Base-by-base conservation (phyloP, 2,888 invertebrate species). In the Monoplex corrugatus region DNA sequence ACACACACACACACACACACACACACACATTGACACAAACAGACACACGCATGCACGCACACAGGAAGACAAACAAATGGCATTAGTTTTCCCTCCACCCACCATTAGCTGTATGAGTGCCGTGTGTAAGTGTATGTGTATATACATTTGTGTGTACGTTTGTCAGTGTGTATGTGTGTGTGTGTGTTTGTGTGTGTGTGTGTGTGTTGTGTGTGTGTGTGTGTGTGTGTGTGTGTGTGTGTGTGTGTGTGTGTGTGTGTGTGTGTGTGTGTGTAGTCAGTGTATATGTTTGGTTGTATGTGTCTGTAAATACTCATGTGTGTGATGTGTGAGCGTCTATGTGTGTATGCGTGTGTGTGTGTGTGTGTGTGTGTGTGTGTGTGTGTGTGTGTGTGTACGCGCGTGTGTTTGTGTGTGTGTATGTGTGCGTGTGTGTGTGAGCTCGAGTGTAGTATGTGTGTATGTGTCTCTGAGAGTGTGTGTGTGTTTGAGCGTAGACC, bases 221-320 rank as follows among this genome's bases (percentile, higher is more conserved):
- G n/a, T n/a, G n/a, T 75, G 28, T 75, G 28, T 75, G 28, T 75
- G 10, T 75, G 75, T 75, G 28, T 75, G 75, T 23, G 28, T 75
- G 75, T 75, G 28, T 75, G 75, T 75, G 2, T 75, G 75, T 75
- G 75, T 75, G 75, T 75, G 6, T 75, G 10, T 75, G 75, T 75
- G 10, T 75, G 75, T 75, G 10, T 75, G 75, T 75, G 10, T 75
- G 10, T 75, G 10, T 75, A n/a, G 10, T 75, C 2, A n/a, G 10
- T 75, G 75, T 75, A 2, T 75, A 32, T 75, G 75, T 75, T 1
- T 75, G 6, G 23, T 23, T 75, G 10, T 75, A 32, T 75, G 10
- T 75, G 75, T 75, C 1, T 75, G 75, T 75, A 10, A n/a, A 32
- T 75, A 10, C 32, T 13, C 23, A 23, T 57, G 57, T 57, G 57